Evolutionary conservation across 2,797 vertebrate species (phyloP).

Genomic region (Eospalax fontanierii): DNA sequence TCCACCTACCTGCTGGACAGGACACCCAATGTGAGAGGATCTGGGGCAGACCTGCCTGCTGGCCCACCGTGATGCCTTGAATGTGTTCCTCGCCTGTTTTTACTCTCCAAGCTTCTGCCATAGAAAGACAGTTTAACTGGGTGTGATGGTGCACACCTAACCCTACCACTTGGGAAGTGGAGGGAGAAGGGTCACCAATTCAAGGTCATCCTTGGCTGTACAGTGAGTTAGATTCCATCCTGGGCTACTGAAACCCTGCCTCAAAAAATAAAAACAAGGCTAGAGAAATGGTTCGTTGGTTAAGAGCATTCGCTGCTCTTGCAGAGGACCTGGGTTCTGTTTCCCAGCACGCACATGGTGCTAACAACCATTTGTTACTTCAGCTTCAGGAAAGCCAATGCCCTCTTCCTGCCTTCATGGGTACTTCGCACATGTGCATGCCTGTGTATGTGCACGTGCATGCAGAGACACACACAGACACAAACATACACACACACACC

Average conservation of each 20-base stretch:
- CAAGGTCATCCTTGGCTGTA: background rate
- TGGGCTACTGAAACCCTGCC: background rate
- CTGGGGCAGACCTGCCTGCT: background rate
- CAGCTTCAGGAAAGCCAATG: too few relatives aligned
- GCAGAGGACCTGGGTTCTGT: too few relatives aligned
- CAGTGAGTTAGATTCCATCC: background rate
- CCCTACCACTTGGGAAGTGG: background rate
- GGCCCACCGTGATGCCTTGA: rapidly evolving
- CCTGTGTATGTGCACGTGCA: too few relatives aligned
- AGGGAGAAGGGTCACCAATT: background rate
- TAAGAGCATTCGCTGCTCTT: too few relatives aligned
- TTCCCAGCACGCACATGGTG: too few relatives aligned
- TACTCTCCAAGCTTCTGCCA: background rate
- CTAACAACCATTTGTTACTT: too few relatives aligned
- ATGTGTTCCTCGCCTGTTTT: background rate
- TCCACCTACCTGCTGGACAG: rapidly evolving
- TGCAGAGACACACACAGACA: too few relatives aligned
- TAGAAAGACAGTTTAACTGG: background rate
- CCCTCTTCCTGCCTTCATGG: too few relatives aligned
- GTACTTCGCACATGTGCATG: too few relatives aligned
- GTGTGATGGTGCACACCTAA: background rate
- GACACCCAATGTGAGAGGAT: rapidly evolving
- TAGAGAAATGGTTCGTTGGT: too few relatives aligned
- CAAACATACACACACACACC: too few relatives aligned
- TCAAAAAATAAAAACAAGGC: background rate